Conservation (phyloP, 2,888 invertebrate species). For the Drosophila borealis region DNA sequence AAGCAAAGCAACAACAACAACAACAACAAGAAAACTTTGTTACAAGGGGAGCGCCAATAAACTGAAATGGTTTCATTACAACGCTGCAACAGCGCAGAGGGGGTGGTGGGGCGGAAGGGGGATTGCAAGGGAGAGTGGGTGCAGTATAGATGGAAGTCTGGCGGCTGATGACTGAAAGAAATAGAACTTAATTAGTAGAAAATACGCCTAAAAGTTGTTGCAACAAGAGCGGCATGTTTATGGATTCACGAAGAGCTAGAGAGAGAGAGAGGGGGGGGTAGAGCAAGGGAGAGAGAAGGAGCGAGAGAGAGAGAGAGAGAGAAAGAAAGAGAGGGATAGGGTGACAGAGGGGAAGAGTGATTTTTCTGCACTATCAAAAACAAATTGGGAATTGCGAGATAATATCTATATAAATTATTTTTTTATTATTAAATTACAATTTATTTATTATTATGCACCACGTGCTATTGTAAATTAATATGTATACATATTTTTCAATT, state of each 20-base stretch:
- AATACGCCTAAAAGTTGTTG: constrained; percentile 34
- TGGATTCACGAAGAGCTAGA: neutral
- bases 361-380: constrained; percentile 13
- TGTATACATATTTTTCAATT: too few species aligned
- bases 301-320: neutral
- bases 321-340: neutral
- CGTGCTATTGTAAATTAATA: too few species aligned
- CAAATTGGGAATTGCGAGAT: neutral
- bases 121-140: neutral
- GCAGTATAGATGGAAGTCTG: constrained; percentile 15
- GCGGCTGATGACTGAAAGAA: constrained; percentile 47
- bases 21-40: constrained; percentile 27
- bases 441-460: neutral
- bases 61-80: constrained; percentile 74
- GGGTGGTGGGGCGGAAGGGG: neutral
- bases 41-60: constrained; percentile 66
- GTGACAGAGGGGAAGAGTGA: neutral
- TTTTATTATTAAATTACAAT: neutral
- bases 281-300: neutral
- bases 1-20: constrained; percentile 15
- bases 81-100: constrained; percentile 7
- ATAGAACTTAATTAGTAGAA: constrained; percentile 70
- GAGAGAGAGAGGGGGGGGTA: neutral
- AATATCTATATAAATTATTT: neutral
- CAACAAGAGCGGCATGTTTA: neutral